Evolutionary conservation across 1,140 invertebrate genomes (phyloP).

Genomic region (Drosophila navojoa): DNA sequence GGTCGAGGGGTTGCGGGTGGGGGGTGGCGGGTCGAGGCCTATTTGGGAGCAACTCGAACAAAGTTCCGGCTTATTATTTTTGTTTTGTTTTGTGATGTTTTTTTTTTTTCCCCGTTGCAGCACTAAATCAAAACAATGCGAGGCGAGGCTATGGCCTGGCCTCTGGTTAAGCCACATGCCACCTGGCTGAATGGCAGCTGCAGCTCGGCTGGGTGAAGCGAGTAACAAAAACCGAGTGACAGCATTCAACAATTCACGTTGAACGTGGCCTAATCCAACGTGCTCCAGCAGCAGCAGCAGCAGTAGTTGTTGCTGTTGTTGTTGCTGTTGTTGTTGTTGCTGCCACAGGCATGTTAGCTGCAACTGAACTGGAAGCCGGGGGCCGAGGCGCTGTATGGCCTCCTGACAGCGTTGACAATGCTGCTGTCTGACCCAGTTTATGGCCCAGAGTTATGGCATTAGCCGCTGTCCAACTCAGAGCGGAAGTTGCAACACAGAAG

Average conservation of each 20-base stretch:
- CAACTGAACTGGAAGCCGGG: background rate
- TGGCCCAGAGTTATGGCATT: slow-evolving; percentile 29
- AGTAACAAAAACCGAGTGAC: slow-evolving; percentile 30
- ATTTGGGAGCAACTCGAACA: slow-evolving; percentile 1
- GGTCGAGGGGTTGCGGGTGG: background rate
- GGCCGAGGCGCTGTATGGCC: background rate
- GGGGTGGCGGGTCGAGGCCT: background rate
- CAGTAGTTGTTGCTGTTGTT: slow-evolving; percentile 10
- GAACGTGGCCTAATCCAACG: slow-evolving; percentile 47
- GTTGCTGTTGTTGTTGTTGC: slow-evolving; percentile 6
- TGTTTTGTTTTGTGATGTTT: background rate
- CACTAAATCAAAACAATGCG: slow-evolving; percentile 46
- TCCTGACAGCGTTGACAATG: slow-evolving; percentile 32
- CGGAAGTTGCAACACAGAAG: slow-evolving; percentile 42
- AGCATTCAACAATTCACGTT: slow-evolving; percentile 36
- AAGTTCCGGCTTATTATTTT: slow-evolving; percentile 11
- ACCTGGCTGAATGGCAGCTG: slow-evolving; percentile 18
- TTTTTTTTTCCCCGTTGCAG: background rate
- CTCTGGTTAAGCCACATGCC: slow-evolving; percentile 12
- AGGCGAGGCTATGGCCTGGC: background rate
- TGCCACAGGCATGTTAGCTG: slow-evolving; percentile 16
- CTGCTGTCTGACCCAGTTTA: slow-evolving; percentile 45
- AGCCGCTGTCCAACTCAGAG: slow-evolving; percentile 13
- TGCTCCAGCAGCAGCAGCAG: slow-evolving; percentile 5
- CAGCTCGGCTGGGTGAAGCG: background rate